These are phyloP conservation scores for Cacatua alba DNA, from an alignment of 2,113 vertebrate species.

Conservation along the genomic window DNA sequence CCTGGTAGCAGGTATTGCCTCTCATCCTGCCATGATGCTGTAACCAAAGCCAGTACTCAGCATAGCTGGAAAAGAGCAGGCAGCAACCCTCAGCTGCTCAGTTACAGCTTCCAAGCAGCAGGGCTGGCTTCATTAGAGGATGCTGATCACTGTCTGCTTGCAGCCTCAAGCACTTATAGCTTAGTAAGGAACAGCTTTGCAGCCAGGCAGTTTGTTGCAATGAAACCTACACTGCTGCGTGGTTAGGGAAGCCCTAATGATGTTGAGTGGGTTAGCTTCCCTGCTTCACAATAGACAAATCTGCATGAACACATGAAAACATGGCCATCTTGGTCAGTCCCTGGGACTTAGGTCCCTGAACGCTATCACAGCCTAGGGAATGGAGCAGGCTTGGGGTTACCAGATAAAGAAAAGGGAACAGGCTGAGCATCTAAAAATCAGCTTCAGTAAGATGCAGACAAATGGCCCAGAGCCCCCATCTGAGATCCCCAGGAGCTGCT, in stretches of 20 bases:
- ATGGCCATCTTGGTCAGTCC: background rate
- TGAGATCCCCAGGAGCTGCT: slow-evolving; percentile 1
- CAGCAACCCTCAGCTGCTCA: background rate
- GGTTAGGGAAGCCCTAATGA: background rate
- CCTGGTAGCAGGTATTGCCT: background rate
- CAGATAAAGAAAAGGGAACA: background rate
- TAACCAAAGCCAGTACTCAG: background rate
- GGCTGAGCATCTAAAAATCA: background rate
- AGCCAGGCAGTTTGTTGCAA: background rate
- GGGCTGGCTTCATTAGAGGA: background rate
- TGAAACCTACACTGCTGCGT: background rate
- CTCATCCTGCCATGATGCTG: background rate
- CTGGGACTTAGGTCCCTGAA: background rate
- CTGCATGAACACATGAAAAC: background rate
- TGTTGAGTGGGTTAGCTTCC: background rate
- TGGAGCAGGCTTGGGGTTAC: background rate
- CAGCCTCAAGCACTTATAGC: background rate
- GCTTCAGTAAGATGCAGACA: background rate
- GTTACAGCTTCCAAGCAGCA: background rate
- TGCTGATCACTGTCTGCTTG: background rate
- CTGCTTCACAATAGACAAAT: background rate
- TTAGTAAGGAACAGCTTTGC: background rate
- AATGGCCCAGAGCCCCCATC: background rate
- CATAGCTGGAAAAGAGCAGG: background rate
- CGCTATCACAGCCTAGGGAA: background rate